Percentiles rank a stretch among this genome's conserved stretches.
Evolutionary conservation across 2,113 vertebrate genomes (phyloP).

Genomic region (Heterotilapia buettikoferi): DNA sequence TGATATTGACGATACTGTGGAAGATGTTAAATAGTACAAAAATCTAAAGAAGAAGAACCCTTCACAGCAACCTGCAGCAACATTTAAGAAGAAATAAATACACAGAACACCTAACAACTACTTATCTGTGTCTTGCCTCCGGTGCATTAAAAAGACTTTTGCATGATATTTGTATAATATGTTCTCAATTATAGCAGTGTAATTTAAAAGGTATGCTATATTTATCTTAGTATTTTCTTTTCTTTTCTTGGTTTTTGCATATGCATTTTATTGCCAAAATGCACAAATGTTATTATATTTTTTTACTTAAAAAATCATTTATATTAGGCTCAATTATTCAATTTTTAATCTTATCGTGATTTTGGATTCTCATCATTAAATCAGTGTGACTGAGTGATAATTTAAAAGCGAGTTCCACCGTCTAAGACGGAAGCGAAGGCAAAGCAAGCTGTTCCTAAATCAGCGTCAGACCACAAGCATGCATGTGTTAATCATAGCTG

Average conservation of each 20-base stretch:
- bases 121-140: not conserved
- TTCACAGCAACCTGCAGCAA: not conserved
- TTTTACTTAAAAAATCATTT: not conserved
- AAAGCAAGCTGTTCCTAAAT: not conserved
- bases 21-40: not conserved
- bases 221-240: not conserved
- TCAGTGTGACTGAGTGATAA: not conserved
- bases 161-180: not conserved
- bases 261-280: not conserved
- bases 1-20: not conserved
- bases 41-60: not conserved
- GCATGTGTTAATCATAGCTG: not conserved
- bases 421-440: not conserved
- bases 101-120: not conserved
- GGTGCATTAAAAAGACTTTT: not conserved
- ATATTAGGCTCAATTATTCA: not conserved
- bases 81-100: not conserved
- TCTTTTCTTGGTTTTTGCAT: not conserved
- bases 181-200: not conserved
- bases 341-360: not conserved
- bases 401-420: not conserved
- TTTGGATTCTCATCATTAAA: not conserved
- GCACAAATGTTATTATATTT: not conserved
- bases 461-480: too few species aligned
- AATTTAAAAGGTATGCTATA: not conserved